Evolutionary conservation across 2,797 vertebrate species (phyloP).

Genomic region (Apodemus agrarius): DNA sequence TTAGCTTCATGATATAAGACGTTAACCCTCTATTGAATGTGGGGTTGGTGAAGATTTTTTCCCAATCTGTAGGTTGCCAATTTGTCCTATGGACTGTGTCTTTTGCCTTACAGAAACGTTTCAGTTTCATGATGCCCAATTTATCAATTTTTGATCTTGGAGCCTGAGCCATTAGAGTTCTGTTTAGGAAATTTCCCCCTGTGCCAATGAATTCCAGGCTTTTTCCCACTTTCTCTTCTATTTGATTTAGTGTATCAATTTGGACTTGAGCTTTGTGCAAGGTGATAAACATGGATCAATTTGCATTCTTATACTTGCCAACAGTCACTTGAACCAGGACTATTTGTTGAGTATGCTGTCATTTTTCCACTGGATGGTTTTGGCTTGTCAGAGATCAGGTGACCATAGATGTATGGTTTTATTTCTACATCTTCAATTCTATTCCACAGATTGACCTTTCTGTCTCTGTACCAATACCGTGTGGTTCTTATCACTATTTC

Average conservation of each 20-base stretch:
- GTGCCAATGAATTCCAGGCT: neutral
- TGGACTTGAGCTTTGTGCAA: neutral
- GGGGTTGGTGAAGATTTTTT: neutral
- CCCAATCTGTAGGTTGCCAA: neutral
- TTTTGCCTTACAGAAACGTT: neutral
- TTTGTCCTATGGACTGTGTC: neutral
- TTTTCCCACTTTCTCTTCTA: neutral
- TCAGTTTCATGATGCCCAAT: neutral
- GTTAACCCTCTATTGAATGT: neutral
- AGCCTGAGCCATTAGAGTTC: neutral
- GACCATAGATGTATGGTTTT: neutral
- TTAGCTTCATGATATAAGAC: neutral
- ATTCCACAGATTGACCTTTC: neutral
- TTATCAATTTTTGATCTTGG: neutral
- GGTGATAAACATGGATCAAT: neutral
- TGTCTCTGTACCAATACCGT: neutral
- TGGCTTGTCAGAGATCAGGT: neutral
- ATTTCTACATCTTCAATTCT: neutral
- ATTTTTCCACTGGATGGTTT: neutral
- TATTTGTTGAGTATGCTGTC: neutral
- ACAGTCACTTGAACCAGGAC: neutral
- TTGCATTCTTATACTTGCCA: neutral
- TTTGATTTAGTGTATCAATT: neutral
- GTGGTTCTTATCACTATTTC: neutral
- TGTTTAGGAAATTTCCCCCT: neutral